Base-by-base conservation (phyloP, 2,797 vertebrate species). In the Neopelma chrysocephalum region DNA sequence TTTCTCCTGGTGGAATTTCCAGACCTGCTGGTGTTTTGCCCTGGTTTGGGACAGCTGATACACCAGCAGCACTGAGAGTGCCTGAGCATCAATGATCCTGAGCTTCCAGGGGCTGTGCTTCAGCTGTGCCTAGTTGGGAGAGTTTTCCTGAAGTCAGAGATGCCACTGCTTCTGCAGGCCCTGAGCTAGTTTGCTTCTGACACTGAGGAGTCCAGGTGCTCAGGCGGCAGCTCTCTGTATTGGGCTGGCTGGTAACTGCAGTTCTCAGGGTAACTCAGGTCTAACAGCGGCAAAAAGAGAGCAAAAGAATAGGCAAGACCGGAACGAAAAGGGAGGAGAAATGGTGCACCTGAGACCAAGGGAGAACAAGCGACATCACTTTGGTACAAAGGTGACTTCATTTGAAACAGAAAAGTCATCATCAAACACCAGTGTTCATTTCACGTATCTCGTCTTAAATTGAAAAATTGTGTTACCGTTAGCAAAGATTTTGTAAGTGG, bases 81-180 rank as follows among this genome's bases (percentile, higher is more conserved):
- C 61, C 43, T 83, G 56, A 32, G 15, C 8, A 15, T 51, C 36
- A 27, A 9, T 18, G 43, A 43, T 42, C 16, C 57, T 13, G 7
- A 19, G 3, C 32, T 78, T 54, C 48, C 48, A 43, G 40, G 3
- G 9, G 7, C 66, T 15, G 3, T 84, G 36, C 17, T 17, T 50
- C 75, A 38, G 1, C 51, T 5, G 3, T 48, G 25, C 4, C 0
- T 45, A 31, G 15, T 5, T 3, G 17, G 32, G 18, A 36, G 57
- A 62, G 15, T 50, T 71, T 82, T 75, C 8, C 65, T 65, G 43
- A 75, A 58, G 48, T 45, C 48, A 40, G 89, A 71, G 50, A 16
- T 56, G 21, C 6, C 36, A 4, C 36, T 48, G 40, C 9, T 84
- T 45, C 14, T 77, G 64, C 50, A 40, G 26, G 19, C 42, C 27